Conservation (phyloP, 2,888 invertebrate species). For the Yponomeuta malinellus region DNA sequence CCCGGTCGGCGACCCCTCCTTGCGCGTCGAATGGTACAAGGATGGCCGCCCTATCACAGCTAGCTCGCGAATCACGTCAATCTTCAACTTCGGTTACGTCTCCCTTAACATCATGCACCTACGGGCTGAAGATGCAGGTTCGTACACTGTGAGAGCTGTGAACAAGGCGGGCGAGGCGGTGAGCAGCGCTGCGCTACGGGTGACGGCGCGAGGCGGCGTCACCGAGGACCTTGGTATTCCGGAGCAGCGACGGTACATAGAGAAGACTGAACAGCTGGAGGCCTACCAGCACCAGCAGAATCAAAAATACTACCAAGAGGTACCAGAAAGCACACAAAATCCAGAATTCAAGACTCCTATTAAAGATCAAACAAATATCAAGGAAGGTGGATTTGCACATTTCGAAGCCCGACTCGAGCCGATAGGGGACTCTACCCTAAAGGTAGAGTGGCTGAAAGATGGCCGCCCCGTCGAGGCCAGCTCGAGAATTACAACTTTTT, state of each 20-base stretch:
- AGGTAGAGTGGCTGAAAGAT: slow-evolving; percentile 95
- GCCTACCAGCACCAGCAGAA: slow-evolving; percentile 90
- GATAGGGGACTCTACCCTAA: slow-evolving; percentile 90
- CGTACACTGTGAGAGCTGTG: slow-evolving; percentile 93
- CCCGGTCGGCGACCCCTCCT: slow-evolving; percentile 93
- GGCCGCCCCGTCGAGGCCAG: slow-evolving; percentile 93
- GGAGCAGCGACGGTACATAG: slow-evolving; percentile 93
- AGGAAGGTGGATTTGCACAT: slow-evolving; percentile 95
- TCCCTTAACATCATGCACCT: slow-evolving; percentile 98
- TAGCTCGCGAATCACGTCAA: slow-evolving; percentile 97
- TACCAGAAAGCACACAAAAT: slow-evolving; percentile 84
- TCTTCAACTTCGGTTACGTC: slow-evolving; percentile 99
- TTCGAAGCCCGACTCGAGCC: slow-evolving; percentile 97
- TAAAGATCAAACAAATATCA: slow-evolving; percentile 88
- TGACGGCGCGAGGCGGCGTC: slow-evolving; percentile 87
- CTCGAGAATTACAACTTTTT: slow-evolving; percentile 94
- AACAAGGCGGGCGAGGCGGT: slow-evolving; percentile 94
- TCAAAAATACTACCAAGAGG: slow-evolving; percentile 86
- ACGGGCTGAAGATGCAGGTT: slow-evolving; percentile 98
- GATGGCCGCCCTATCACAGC: slow-evolving; percentile 96
- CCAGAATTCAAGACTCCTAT: slow-evolving; percentile 94
- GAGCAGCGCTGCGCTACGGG: slow-evolving; percentile 85
- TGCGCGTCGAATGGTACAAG: slow-evolving; percentile 97
- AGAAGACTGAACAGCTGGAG: slow-evolving; percentile 93
- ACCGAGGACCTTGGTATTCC: slow-evolving; percentile 92